These are phyloP conservation scores for Melanostigma gelatinosum DNA, from an alignment of 2,113 vertebrate genomes.

Conservation along the genomic window DNA sequence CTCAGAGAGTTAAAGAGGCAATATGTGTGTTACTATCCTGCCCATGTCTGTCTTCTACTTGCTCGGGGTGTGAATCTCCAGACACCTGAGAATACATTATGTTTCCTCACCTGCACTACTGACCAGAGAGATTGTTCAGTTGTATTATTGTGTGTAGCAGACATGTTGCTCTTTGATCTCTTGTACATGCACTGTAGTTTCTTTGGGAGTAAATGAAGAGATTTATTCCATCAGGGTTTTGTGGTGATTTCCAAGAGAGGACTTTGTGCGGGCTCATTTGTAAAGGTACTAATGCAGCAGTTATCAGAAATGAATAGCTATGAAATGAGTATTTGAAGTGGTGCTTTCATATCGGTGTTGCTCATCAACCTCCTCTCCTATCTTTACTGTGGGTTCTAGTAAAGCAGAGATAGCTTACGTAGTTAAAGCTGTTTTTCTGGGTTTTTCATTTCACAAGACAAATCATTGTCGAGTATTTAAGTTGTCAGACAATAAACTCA, in stretches of 20 bases:
- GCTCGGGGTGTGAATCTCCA: background rate
- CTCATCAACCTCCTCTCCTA: background rate
- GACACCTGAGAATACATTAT: background rate
- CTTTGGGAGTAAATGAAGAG: background rate
- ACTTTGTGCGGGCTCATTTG: background rate
- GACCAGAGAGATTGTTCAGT: background rate
- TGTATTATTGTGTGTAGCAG: background rate
- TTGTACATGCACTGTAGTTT: background rate
- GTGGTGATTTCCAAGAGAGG: background rate
- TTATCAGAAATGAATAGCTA: background rate
- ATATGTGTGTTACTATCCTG: background rate
- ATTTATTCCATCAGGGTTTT: background rate
- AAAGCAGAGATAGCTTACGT: background rate
- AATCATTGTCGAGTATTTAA: background rate
- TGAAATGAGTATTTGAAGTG: background rate
- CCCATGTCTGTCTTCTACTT: background rate
- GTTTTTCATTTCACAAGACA: background rate
- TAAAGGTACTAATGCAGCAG: background rate
- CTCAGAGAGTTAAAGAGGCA: background rate
- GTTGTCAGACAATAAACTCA: background rate
- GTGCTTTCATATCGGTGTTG: background rate
- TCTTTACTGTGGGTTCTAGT: background rate
- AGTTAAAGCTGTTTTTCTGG: background rate
- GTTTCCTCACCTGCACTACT: background rate
- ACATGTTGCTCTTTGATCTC: background rate